Percentiles rank a stretch among this genome's conserved stretches.
These are phyloP conservation scores for Eospalax fontanierii DNA, from an alignment of 2,797 vertebrate species.

Conservation along the genomic window DNA sequence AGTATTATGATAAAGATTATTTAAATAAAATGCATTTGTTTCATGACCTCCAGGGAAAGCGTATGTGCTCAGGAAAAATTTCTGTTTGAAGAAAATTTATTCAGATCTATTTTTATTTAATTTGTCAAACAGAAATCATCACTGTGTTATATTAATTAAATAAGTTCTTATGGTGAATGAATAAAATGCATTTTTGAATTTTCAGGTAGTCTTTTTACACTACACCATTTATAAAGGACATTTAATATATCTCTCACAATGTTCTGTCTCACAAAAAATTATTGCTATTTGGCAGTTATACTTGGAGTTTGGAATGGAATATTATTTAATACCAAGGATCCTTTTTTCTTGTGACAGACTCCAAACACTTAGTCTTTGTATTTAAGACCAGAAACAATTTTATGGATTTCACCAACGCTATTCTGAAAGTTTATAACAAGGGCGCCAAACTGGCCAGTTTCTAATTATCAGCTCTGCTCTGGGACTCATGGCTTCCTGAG, in stretches of 20 bases:
- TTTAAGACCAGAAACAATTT: background rate
- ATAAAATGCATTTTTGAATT: constrained; percentile 23
- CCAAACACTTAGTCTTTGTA: background rate
- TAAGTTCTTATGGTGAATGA: background rate
- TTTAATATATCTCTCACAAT: background rate
- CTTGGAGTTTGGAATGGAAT: background rate
- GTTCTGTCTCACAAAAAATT: background rate
- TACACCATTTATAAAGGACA: background rate
- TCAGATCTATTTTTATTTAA: constrained; percentile 19
- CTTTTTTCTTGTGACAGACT: background rate
- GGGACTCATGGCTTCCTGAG: background rate
- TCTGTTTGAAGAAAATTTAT: constrained; percentile 1
- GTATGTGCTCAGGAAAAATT: background rate
- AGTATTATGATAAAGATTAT: background rate
- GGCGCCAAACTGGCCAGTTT: background rate
- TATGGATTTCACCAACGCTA: background rate
- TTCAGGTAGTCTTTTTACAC: background rate
- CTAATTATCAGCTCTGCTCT: background rate
- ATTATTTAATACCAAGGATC: constrained; percentile 14
- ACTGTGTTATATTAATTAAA: background rate
- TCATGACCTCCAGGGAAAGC: background rate
- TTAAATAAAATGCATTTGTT: constrained; percentile 51
- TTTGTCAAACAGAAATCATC: constrained; percentile 13
- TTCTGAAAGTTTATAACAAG: background rate
- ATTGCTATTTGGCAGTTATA: background rate